Conservation (phyloP, 2,888 invertebrate species). For the Sisyra nigra region DNA sequence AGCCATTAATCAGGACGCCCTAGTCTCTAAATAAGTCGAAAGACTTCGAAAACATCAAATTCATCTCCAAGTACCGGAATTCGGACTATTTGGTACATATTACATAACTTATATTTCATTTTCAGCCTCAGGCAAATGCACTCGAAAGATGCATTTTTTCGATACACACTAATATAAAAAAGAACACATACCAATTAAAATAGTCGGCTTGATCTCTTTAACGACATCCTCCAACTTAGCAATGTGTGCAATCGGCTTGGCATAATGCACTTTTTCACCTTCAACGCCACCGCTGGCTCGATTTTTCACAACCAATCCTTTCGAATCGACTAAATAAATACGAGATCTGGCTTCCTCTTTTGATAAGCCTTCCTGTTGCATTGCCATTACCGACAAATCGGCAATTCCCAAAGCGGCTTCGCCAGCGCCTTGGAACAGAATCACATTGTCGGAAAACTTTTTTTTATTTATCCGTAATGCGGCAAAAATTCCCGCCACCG, state of each 20-base stretch:
- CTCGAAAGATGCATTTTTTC: too few species aligned
- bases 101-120: too few species aligned
- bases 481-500: slow-evolving; percentile 84
- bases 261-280: slow-evolving; percentile 53
- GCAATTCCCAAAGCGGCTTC: slow-evolving; percentile 70
- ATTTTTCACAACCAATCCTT: slow-evolving; percentile 67
- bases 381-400: slow-evolving; percentile 78
- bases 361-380: slow-evolving; percentile 65
- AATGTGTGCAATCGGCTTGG: slow-evolving; percentile 63
- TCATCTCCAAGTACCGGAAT: too few species aligned
- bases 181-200: slow-evolving; percentile 69
- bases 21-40: too few species aligned
- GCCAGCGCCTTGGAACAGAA: slow-evolving; percentile 94
- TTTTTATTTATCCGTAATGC: slow-evolving; percentile 72
- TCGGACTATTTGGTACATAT: too few species aligned
- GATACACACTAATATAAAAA: too few species aligned
- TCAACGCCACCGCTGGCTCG: slow-evolving; percentile 44
- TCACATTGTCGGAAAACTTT: slow-evolving; percentile 63
- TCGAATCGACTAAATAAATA: slow-evolving; percentile 92
- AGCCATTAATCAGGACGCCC: too few species aligned
- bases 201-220: slow-evolving; percentile 68
- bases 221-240: slow-evolving; percentile 67
- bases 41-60: too few species aligned
- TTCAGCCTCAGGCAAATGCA: too few species aligned
- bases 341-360: slow-evolving; percentile 62